A percentile compares a stretch with the other conserved stretches of the same genome.
Evolutionary conservation across 2,888 invertebrate species (phyloP).

Genomic region (Tachina grossa): DNA sequence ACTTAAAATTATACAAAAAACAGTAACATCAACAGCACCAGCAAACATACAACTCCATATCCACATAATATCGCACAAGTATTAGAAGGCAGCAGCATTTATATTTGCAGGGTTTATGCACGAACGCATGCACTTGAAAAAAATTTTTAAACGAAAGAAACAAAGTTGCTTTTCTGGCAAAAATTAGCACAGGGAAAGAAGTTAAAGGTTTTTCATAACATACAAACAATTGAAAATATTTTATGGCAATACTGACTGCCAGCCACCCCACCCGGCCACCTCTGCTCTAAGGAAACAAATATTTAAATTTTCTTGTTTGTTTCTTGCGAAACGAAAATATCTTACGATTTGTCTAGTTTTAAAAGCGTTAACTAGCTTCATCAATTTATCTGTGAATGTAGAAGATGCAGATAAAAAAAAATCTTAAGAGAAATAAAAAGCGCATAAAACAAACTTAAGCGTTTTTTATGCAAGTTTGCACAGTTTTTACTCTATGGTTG

Average conservation of each 20-base stretch:
- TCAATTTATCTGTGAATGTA: constrained; percentile 48
- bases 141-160: not conserved
- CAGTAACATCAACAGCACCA: constrained; percentile 16
- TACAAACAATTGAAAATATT: constrained; percentile 23
- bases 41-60: constrained; percentile 7
- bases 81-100: constrained; percentile 28
- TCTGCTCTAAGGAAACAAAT: not conserved
- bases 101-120: constrained; percentile 68
- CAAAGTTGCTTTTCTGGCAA: constrained; percentile 63
- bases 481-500: not conserved
- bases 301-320: constrained; percentile 36
- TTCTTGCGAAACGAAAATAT: constrained; percentile 27
- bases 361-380: constrained; percentile 63
- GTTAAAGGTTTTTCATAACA: not conserved
- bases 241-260: not conserved
- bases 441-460: constrained; percentile 13
- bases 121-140: constrained; percentile 65
- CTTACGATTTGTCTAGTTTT: constrained; percentile 55
- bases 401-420: constrained; percentile 5
- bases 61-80: not conserved
- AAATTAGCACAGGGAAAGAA: constrained; percentile 32
- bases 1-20: constrained; percentile 51
- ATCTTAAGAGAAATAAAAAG: not conserved
- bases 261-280: not conserved
- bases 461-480: constrained; percentile 3